Base-by-base conservation (phyloP, 2,888 invertebrate species). In the Cylloceria caligata region DNA sequence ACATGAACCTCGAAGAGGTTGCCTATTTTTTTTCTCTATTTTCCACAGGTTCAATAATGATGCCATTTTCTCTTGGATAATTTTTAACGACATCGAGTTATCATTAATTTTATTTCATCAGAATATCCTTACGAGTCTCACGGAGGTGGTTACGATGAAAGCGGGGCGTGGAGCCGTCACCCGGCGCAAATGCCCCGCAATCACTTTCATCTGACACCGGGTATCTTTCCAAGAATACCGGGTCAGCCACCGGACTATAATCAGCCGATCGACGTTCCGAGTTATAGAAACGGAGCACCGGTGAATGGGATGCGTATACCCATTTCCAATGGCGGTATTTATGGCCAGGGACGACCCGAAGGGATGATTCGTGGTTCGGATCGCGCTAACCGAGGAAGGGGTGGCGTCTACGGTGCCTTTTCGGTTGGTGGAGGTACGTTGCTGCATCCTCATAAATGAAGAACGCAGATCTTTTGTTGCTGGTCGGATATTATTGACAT, bases 231-330 rank as follows among this genome's bases (percentile, higher is more conserved):
- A 19, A 80, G 83, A 57, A 83, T 87, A 55, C 86, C 87, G 19
- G 83, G 81, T 52, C 84, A 84, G 42, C 80, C 83, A 16, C 68
- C 84, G 16, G 86, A 88, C 47, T 84, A 86, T 72, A 85, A 85
- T 69, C 84, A 87, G n/a, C 77, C 86, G 2, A 84, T 85, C 16
- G 88, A 89, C 24, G 80, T 85, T 5, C 88, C 89, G 30, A 89
- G 88, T 83, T 88, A 86, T 52, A 85, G 89, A 71, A 90, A 89
- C 72, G 89, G 90, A 3, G 90, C 86, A 13, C 87, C 88, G 19
- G 88, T 88, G 16, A 86, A 85, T 65, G 88, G 87, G n/a, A 86
- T 86, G 84, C 87, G 86, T 11, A 76, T 85, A 64, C 83, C 85
- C 16, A 69, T 74, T 16, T 85, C 83, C 1, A 86, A 76, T 27